phyloP scores from a whole-genome alignment of 2,888 invertebrate species.

The Ectropis crepuscularia region DNA sequence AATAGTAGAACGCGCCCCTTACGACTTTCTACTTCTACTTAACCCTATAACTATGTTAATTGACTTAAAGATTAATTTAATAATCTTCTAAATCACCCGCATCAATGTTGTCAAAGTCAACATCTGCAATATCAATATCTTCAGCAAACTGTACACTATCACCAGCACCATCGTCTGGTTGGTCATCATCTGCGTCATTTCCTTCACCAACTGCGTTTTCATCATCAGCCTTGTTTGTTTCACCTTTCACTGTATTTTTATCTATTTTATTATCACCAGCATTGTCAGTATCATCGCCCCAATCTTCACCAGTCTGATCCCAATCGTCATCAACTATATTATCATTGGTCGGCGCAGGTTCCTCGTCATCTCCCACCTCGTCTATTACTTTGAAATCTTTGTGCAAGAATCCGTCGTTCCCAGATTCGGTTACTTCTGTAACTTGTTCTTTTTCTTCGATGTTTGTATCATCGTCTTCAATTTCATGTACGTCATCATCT shows the following conservation, averaged over 20 bases:
- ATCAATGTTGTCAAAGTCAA: constrained; percentile 42
- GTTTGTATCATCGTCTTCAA: too few species aligned
- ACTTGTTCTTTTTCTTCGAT: background rate
- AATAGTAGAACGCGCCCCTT: too few species aligned
- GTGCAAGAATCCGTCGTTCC: constrained; percentile 13
- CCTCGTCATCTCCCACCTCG: too few species aligned
- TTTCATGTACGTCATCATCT: too few species aligned
- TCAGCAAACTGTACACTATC: background rate
- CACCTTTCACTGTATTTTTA: background rate
- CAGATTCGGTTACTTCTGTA: background rate
- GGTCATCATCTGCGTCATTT: constrained; percentile 7
- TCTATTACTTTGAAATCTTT: constrained; percentile 36
- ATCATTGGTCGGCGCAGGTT: too few species aligned
- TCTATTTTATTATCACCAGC: background rate
- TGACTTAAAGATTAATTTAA: too few species aligned
- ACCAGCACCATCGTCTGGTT: constrained; percentile 2
- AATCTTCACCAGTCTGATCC: too few species aligned
- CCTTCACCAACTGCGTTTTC: background rate
- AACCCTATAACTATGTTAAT: too few species aligned
- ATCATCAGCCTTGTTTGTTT: background rate
- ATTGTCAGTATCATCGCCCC: too few species aligned
- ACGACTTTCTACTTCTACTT: too few species aligned
- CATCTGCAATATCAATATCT: too few species aligned
- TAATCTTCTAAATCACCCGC: constrained; percentile 69
- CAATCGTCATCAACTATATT: too few species aligned